Evolutionary conservation across 1,140 invertebrate genomes (phyloP), one percentile per base, ranked within the genome.

Genomic region (Cyphomyrmex costatus): DNA sequence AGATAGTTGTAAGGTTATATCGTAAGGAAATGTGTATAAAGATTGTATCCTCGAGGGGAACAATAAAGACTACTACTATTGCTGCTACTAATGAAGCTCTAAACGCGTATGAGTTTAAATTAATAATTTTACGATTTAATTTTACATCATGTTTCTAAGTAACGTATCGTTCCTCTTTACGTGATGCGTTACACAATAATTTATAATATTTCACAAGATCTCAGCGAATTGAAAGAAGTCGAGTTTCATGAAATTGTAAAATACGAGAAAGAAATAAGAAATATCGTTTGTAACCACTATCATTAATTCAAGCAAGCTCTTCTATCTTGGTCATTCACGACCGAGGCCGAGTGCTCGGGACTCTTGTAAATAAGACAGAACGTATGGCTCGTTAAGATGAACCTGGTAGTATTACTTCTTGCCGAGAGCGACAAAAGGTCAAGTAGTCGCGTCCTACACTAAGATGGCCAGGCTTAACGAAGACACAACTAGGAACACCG

Each of bases 371-470:
- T 78, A 76, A 73, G 53, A 73, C 33, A 61, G 42, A 21, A 65
- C 56, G 30, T 77, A 73, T 56, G 16, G 51, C 42, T 86, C 66
- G 87, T 89, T 88, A 88, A 61, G 33, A 53, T 14, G 70, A 78
- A 16, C 27, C n/a, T 65, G 70, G 36, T 65, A 58, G 87, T 85
- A 82, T 78, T 86, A 83, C 53, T 84, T 78, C 42, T 88, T 66
- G 87, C 16, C 4, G 8, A 12, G 46, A 56, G 58, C 78, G 33
- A 21, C 30, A 27, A 89, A 61, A 89, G 87, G 78, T 89, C 85
- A 89, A 78, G 87, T 80, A 74, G 79, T 78, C 76, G 53, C 30
- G 65, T 56, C 46, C 14, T 58, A 46, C 61, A 8, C 21, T n/a
- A 16, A 46, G 53, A 36, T 8, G 46, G 36, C 0, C 21, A 42